Evolutionary conservation across 2,113 vertebrate genomes (phyloP).

Genomic region (Aegypius monachus): DNA sequence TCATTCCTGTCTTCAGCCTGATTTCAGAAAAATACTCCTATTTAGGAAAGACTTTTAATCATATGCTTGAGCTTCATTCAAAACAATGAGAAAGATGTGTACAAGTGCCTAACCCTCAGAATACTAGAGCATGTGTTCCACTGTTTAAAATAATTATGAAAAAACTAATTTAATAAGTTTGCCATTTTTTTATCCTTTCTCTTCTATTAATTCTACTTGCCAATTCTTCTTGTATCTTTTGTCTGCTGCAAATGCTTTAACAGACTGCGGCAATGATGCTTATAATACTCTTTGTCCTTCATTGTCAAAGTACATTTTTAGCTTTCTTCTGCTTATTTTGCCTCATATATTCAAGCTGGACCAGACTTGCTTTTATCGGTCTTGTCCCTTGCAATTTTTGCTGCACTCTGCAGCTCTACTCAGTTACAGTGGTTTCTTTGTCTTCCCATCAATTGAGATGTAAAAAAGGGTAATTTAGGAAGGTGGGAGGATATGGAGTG

Average conservation of each 20-base stretch:
- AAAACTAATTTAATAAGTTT: neutral
- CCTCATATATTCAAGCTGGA: slow-evolving; percentile 29
- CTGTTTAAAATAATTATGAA: neutral
- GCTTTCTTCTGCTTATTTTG: slow-evolving; percentile 53
- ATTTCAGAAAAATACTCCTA: neutral
- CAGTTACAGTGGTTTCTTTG: slow-evolving; percentile 45
- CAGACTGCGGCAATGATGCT: neutral
- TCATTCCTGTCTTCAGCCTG: neutral
- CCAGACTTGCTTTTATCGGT: slow-evolving; percentile 35
- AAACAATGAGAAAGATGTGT: neutral
- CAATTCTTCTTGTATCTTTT: neutral
- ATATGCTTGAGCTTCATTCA: neutral
- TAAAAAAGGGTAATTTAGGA: slow-evolving; percentile 63
- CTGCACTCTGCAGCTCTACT: neutral
- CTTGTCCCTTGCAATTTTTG: slow-evolving; percentile 47
- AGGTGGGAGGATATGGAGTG: slow-evolving; percentile 62
- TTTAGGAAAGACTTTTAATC: neutral
- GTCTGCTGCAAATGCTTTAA: slow-evolving; percentile 5
- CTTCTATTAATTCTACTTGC: neutral
- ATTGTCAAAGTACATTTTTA: slow-evolving; percentile 6
- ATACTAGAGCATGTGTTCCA: neutral
- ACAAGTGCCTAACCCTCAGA: neutral
- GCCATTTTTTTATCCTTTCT: neutral
- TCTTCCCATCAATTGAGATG: slow-evolving; percentile 59
- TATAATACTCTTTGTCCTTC: slow-evolving; percentile 13